These are phyloP conservation scores for Dryobota labecula DNA, from an alignment of 2,888 invertebrate species.

Conservation along the genomic window DNA sequence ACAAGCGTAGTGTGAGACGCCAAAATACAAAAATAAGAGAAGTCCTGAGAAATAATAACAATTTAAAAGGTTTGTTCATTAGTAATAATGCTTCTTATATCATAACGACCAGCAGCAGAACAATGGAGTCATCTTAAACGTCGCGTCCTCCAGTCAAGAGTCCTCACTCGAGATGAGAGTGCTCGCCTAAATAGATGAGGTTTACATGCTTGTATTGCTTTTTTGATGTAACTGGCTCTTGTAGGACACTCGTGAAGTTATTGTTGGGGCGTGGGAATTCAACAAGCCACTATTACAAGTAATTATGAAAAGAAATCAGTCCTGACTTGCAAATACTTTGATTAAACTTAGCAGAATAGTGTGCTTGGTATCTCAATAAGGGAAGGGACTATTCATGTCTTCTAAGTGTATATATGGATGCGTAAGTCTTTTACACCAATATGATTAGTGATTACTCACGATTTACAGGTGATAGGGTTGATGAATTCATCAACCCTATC, in stretches of 20 bases:
- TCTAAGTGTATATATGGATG: not conserved
- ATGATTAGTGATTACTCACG: not conserved
- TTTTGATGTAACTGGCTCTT: constrained; percentile 10
- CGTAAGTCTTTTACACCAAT: not conserved
- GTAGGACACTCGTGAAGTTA: not conserved
- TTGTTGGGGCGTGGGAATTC: constrained; percentile 20
- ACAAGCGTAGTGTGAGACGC: too few relatives aligned
- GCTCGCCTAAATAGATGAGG: constrained; percentile 51
- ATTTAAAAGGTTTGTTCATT: not conserved
- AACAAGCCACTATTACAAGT: not conserved
- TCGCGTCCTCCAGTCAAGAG: constrained; percentile 44
- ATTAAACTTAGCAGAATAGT: not conserved
- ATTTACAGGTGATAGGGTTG: not conserved
- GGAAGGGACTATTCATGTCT: not conserved
- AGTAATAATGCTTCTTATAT: not conserved
- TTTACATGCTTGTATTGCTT: constrained; percentile 39
- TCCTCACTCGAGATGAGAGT: constrained; percentile 31
- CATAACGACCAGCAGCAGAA: constrained; percentile 5
- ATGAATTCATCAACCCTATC: too few relatives aligned
- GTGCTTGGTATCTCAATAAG: not conserved
- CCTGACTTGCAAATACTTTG: not conserved
- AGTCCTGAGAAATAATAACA: not conserved
- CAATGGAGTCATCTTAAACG: constrained; percentile 37
- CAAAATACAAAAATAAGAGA: too few relatives aligned
- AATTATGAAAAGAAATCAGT: not conserved